phyloP scores from a whole-genome alignment of 2,113 vertebrate genomes.

The Lophotis ruficrista region DNA sequence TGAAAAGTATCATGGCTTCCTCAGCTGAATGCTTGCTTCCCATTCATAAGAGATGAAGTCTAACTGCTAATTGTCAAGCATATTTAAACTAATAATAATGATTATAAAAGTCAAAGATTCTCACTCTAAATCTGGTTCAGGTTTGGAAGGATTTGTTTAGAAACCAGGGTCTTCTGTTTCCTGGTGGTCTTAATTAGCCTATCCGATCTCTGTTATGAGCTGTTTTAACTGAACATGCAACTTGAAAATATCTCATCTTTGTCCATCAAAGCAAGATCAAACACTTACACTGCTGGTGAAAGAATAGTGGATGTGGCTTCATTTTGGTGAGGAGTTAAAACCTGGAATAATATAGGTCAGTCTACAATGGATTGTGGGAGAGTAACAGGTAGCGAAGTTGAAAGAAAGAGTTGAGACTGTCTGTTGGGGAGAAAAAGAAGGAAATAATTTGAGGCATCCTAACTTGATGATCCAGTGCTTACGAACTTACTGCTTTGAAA shows the following conservation, averaged over 20 bases:
- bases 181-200: neutral
- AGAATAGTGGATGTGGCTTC: neutral
- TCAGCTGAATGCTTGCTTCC: neutral
- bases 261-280: neutral
- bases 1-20: neutral
- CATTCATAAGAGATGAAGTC: neutral
- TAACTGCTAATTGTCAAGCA: neutral
- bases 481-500: neutral
- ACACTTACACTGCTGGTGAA: neutral
- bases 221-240: neutral
- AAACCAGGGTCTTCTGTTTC: neutral
- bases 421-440: neutral
- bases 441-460: neutral
- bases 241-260: neutral
- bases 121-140: neutral
- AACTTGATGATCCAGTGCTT: neutral
- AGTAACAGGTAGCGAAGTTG: neutral
- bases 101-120: neutral
- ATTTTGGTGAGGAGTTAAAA: neutral
- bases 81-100: neutral
- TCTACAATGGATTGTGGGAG: accelerated
- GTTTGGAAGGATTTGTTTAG: neutral
- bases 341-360: neutral
- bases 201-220: neutral
- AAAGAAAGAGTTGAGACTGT: neutral